phyloP scores from a whole-genome alignment of 2,113 vertebrate species.

The Anas platyrhynchos region DNA sequence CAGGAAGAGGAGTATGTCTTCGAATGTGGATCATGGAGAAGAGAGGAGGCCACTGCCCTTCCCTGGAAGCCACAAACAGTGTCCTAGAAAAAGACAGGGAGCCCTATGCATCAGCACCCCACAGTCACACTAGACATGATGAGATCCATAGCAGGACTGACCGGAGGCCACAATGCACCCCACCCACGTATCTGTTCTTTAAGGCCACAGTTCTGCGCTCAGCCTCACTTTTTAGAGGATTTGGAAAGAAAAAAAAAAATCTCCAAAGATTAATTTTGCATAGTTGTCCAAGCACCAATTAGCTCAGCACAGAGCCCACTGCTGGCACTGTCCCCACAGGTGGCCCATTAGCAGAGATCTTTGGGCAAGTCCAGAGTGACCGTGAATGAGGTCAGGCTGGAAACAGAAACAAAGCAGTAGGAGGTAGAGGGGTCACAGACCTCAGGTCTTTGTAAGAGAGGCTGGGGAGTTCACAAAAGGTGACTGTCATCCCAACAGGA shows the following conservation, averaged over 20 bases:
- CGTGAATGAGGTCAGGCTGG: neutral
- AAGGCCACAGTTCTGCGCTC: neutral
- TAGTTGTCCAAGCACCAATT: neutral
- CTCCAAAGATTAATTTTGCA: neutral
- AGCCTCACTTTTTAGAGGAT: neutral
- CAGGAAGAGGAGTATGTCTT: constrained; percentile 73
- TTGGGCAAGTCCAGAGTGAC: neutral
- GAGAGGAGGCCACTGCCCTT: constrained; percentile 78
- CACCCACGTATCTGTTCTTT: neutral
- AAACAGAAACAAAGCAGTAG: neutral
- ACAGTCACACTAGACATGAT: neutral
- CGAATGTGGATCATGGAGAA: constrained; percentile 80
- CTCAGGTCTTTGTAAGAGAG: neutral
- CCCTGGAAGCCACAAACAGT: constrained; percentile 77
- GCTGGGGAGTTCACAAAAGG: neutral
- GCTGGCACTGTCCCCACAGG: neutral
- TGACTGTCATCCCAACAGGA: neutral
- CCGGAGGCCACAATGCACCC: neutral
- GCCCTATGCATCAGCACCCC: neutral
- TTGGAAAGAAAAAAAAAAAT: neutral
- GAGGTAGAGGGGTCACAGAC: neutral
- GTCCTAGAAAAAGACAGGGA: constrained; percentile 61
- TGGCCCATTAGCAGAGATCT: neutral
- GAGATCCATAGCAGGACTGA: neutral
- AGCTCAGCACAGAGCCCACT: neutral